Conservation (phyloP, 2,113 vertebrate species). For the Campylomormyrus tamandua region DNA sequence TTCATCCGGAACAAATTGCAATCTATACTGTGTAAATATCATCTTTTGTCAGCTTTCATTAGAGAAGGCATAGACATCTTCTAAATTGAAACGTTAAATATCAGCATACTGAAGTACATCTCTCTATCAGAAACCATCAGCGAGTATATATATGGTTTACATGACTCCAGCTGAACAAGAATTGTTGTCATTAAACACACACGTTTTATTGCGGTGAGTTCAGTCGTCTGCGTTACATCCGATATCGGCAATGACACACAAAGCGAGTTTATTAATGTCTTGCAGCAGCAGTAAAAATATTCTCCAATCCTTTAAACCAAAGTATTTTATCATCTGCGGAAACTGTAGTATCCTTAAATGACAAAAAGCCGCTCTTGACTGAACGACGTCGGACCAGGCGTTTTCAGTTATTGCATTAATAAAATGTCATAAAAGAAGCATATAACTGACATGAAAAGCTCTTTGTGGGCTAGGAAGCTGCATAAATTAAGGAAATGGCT, state of each 20-base stretch:
- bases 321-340: not conserved
- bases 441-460: not conserved
- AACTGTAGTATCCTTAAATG: not conserved
- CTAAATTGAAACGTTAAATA: not conserved
- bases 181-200: not conserved
- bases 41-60: not conserved
- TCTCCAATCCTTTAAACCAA: not conserved
- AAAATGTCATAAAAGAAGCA: not conserved
- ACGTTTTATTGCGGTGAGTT: not conserved
- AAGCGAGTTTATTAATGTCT: not conserved
- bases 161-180: not conserved
- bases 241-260: not conserved
- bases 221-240: not conserved
- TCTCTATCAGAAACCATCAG: not conserved
- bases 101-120: not conserved
- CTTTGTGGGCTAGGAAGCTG: not conserved
- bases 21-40: not conserved
- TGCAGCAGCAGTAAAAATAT: not conserved
- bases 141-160: not conserved
- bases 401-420: not conserved
- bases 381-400: not conserved
- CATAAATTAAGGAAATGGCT: not conserved
- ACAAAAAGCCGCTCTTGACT: not conserved
- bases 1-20: not conserved
- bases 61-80: not conserved